Conservation (phyloP, 2,797 vertebrate species). For the Glossophaga mutica region DNA sequence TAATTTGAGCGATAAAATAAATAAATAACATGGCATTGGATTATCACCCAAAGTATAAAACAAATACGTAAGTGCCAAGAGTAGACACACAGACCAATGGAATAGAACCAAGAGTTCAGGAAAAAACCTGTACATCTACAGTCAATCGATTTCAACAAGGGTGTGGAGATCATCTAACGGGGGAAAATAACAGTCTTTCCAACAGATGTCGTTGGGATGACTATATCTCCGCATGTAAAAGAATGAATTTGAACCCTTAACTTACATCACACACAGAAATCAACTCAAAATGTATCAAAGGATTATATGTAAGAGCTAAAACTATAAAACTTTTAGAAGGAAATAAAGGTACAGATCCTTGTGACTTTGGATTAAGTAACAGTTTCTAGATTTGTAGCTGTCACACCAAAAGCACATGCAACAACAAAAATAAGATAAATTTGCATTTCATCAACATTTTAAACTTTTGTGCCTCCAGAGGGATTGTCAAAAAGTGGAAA, state of each 20-base stretch:
- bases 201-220: not conserved
- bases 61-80: not conserved
- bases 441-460: not conserved
- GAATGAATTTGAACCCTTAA: not conserved
- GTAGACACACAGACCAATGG: not conserved
- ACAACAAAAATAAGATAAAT: not conserved
- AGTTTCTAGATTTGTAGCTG: not conserved
- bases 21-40: not conserved
- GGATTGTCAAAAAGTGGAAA: not conserved
- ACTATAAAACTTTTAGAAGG: not conserved
- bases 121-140: not conserved
- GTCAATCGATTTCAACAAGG: not conserved
- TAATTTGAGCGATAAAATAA: not conserved
- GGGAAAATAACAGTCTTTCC: not conserved
- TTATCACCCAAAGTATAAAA: not conserved
- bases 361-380: not conserved
- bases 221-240: not conserved
- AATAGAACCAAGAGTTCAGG: not conserved
- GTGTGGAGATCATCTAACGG: not conserved
- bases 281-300: not conserved
- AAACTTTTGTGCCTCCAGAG: not conserved
- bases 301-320: not conserved
- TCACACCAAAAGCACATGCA: not conserved
- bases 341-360: not conserved
- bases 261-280: not conserved